Percentiles rank a stretch among this genome's conserved stretches.
These are phyloP conservation scores for Thymelicus acteon DNA, from an alignment of 2,888 invertebrate genomes.

Conservation along the genomic window DNA sequence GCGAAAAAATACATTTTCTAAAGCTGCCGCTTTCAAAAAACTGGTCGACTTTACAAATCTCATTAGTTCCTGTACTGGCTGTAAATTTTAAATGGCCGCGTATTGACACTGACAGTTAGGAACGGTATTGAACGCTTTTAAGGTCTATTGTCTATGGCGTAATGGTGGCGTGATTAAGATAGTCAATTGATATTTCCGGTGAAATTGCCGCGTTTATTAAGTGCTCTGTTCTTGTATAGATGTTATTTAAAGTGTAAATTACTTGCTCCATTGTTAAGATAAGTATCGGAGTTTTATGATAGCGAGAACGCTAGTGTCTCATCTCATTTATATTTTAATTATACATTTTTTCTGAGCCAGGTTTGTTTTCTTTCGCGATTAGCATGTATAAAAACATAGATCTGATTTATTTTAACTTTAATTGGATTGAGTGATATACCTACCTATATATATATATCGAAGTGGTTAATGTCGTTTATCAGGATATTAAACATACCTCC, in stretches of 20 bases:
- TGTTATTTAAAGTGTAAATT: slow-evolving; percentile 27
- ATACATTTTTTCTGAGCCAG: no score
- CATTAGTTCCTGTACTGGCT: slow-evolving; percentile 76
- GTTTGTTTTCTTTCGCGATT: background rate
- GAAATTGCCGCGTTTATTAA: slow-evolving; percentile 32
- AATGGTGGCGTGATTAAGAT: slow-evolving; percentile 72
- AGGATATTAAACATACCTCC: no score
- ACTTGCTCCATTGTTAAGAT: slow-evolving; percentile 18
- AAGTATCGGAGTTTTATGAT: slow-evolving; percentile 9
- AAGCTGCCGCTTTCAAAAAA: slow-evolving; percentile 42
- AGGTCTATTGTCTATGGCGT: slow-evolving; percentile 71
- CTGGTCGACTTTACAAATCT: slow-evolving; percentile 79
- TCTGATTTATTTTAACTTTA: no score
- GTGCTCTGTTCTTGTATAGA: slow-evolving; percentile 15
- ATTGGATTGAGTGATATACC: background rate
- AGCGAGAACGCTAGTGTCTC: background rate
- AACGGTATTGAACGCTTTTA: slow-evolving; percentile 68
- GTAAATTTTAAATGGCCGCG: slow-evolving; percentile 78
- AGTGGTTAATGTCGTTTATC: no score
- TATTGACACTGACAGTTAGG: slow-evolving; percentile 66
- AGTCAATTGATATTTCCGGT: slow-evolving; percentile 48
- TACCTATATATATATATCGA: no score
- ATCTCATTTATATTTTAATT: slow-evolving; percentile 3
- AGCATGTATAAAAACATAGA: slow-evolving; percentile 2
- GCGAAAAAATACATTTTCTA: slow-evolving; percentile 27